These are phyloP conservation scores for Neotoxoptera formosana DNA, from an alignment of 1,140 invertebrate genomes.

Conservation along the genomic window DNA sequence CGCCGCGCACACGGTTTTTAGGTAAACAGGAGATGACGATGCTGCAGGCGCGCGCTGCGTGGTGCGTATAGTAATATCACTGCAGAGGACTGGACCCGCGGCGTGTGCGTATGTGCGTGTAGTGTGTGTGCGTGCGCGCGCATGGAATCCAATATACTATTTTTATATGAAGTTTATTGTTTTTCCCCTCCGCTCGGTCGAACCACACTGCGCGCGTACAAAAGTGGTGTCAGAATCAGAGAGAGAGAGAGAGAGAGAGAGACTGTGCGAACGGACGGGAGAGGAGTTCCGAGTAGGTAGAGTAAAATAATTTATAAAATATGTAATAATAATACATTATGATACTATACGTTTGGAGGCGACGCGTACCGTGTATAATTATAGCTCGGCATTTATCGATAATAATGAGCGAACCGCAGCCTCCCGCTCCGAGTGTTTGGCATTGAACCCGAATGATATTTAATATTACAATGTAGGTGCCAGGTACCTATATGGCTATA, in stretches of 20 bases:
- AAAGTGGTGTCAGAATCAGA: neutral
- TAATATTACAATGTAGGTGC: neutral
- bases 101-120: neutral
- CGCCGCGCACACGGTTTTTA: constrained; percentile 41
- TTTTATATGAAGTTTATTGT: constrained; percentile 46
- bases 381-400: constrained; percentile 16
- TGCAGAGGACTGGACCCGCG: neutral
- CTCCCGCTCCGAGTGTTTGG: neutral
- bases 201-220: neutral
- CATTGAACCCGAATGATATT: constrained; percentile 17
- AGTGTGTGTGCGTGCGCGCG: neutral
- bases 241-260: neutral
- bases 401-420: neutral
- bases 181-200: neutral
- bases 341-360: neutral
- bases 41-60: neutral
- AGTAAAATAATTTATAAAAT: neutral
- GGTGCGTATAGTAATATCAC: neutral
- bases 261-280: neutral
- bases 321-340: neutral
- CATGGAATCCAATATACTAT: constrained; percentile 36
- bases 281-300: neutral
- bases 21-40: constrained; percentile 31
- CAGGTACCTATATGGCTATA: too few relatives aligned
- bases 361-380: neutral